Conservation (phyloP, 1,140 invertebrate species). For the Physella acuta region DNA sequence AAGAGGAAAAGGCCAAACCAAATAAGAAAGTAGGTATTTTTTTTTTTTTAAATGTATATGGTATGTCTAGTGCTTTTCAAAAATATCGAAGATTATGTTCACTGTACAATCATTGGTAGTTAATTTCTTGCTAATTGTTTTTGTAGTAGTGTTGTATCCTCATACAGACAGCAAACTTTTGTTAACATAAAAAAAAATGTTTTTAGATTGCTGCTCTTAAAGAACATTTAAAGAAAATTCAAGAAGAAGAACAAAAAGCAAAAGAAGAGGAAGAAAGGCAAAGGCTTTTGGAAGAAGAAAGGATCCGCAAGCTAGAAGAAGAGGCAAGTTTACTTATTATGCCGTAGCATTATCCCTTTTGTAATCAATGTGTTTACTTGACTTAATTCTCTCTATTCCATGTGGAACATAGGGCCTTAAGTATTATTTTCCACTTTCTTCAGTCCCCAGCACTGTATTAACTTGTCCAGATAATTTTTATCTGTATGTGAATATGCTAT, state of each 20-base stretch:
- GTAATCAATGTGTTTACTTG: no score
- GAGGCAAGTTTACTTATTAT: conserved; percentile 40
- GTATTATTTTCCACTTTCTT: background rate
- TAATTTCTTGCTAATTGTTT: no score
- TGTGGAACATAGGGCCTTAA: no score
- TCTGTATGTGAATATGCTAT: background rate
- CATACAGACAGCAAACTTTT: no score
- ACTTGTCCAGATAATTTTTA: background rate
- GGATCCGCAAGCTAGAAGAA: conserved; percentile 43
- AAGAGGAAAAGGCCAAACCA: conserved; percentile 50
- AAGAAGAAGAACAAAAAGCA: conserved; percentile 82
- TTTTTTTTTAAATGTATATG: conserved; percentile 1
- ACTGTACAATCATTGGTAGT: no score
- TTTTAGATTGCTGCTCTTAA: no score
- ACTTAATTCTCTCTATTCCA: no score
- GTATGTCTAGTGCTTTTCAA: no score
- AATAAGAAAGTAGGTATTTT: conserved; percentile 42
- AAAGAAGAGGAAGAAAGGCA: conserved; percentile 69
- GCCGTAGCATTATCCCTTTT: no score
- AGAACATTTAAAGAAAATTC: conserved; percentile 65
- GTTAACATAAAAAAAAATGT: no score
- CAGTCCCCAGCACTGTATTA: background rate
- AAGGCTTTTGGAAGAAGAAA: conserved; percentile 44
- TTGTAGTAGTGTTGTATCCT: no score
- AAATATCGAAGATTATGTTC: no score